These are phyloP conservation scores for Atta texana DNA, from an alignment of 1,140 invertebrate genomes.

Conservation along the genomic window DNA sequence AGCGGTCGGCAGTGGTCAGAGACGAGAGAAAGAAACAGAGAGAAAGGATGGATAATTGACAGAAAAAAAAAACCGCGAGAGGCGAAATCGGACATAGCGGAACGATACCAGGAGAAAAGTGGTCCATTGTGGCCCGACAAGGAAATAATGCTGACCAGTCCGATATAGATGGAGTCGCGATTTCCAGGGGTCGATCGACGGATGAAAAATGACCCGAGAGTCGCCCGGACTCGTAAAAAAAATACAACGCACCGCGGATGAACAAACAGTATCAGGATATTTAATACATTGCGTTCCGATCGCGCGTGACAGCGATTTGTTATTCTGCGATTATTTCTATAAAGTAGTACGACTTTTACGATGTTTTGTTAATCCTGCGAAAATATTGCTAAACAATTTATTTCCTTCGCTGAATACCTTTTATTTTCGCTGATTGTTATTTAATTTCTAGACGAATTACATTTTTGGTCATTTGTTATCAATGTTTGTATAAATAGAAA, in stretches of 20 bases:
- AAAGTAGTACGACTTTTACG: neutral
- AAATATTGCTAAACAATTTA: neutral
- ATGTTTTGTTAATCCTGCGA: neutral
- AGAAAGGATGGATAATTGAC: slow-evolving; percentile 6
- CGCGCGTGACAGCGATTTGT: slow-evolving; percentile 7
- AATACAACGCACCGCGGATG: neutral
- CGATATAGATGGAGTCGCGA: slow-evolving; percentile 30
- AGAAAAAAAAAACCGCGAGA: neutral
- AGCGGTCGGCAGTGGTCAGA: neutral
- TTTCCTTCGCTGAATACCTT: neutral
- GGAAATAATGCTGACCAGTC: slow-evolving; percentile 49
- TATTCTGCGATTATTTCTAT: slow-evolving; percentile 7
- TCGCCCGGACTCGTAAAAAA: neutral
- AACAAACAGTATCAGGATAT: neutral
- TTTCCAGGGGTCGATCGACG: slow-evolving; percentile 40
- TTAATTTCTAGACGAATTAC: neutral
- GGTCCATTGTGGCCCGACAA: slow-evolving; percentile 45
- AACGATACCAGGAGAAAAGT: slow-evolving; percentile 43
- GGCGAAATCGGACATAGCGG: slow-evolving; percentile 9
- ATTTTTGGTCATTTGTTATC: neutral
- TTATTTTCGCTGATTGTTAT: neutral
- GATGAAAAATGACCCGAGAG: slow-evolving; percentile 26
- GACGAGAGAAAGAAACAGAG: slow-evolving; percentile 28
- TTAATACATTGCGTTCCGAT: slow-evolving; percentile 17
- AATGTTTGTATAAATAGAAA: neutral